These are phyloP conservation scores for Parotocinclus haroldoi DNA, from an alignment of 2,797 vertebrate genomes.

Conservation along the genomic window DNA sequence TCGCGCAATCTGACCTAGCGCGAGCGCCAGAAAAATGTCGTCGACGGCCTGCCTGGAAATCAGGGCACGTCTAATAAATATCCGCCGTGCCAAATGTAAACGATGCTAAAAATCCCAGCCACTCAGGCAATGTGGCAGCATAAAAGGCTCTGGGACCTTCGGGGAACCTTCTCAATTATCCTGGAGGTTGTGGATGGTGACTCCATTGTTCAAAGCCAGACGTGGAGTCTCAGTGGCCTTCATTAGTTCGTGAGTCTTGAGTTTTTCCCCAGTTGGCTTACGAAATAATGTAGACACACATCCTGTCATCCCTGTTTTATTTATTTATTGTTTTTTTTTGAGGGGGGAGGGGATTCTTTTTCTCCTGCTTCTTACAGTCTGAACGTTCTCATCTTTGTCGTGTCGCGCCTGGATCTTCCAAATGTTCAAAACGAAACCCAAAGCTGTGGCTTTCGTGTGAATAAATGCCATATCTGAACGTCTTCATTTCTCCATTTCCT, in stretches of 20 bases:
- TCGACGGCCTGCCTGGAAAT: no score
- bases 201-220: conserved; percentile 17
- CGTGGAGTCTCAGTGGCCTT: conserved; percentile 12
- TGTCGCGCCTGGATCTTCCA: no score
- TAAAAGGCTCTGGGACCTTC: neutral
- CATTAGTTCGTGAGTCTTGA: conserved; percentile 7
- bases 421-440: no score
- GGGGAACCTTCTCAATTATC: neutral
- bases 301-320: neutral
- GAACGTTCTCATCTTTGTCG: neutral
- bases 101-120: no score
- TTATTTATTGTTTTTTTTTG: neutral
- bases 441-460: no score
- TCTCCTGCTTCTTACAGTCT: neutral
- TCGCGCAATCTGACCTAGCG: no score
- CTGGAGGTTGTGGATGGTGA: neutral
- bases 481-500: no score
- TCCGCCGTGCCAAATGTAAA: no score
- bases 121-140: neutral
- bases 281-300: conserved; percentile 1
- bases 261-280: neutral
- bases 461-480: no score
- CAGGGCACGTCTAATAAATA: no score
- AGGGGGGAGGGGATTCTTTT: no score
- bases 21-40: no score